Evolutionary conservation across 2,888 invertebrate genomes (phyloP), one percentile per base, ranked within the genome.

Genomic region (Melanostoma mellinum): DNA sequence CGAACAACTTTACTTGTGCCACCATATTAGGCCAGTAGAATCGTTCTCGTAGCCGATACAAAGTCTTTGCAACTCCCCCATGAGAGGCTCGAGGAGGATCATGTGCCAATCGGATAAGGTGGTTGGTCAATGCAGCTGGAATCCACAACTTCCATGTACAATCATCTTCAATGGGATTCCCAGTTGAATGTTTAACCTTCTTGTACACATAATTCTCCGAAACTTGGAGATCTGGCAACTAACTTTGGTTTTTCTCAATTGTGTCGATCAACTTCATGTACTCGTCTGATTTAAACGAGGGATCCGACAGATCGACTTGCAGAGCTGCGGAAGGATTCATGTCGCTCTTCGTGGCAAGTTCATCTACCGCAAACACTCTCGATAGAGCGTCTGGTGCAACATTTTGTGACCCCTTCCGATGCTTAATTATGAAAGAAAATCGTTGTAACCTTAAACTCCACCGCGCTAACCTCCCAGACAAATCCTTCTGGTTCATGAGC

Each of bases 401-500:
- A 44, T 69, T 69, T 32, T 55, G 42, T 3, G 53, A 42, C 3
- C 63, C 73, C 44, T 46, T 53, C 36, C 52, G 53, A 33, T 74
- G 73, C 8, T 74, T 55, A 32, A 74, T 74, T 1, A 8, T 3
- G 40, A 74, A 74, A 3, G 61, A 33, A 40, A 40, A 69, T 20
- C 44, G 30, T 8, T 69, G 68, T 8, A 74, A 38, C 3, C 35
- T 46, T 3, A 74, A 32, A 20, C 63, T 65, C 73, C 65, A 74
- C 36, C 61, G 72, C 30, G 61, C 61, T 8, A 61, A 42, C 2
- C 61, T 20, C 9, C 60, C 72, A 46, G 40, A 50, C 2, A 72
- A 35, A 35, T 61, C 72, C 6, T 42, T 61, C 20, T 72, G 72
- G n/a, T 8, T 32, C 61, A 61, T 72, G 32, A 72, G 60, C 72